These are phyloP conservation scores for Eudyptes chrysolophus DNA, from an alignment of 2,113 vertebrate genomes.

Conservation along the genomic window DNA sequence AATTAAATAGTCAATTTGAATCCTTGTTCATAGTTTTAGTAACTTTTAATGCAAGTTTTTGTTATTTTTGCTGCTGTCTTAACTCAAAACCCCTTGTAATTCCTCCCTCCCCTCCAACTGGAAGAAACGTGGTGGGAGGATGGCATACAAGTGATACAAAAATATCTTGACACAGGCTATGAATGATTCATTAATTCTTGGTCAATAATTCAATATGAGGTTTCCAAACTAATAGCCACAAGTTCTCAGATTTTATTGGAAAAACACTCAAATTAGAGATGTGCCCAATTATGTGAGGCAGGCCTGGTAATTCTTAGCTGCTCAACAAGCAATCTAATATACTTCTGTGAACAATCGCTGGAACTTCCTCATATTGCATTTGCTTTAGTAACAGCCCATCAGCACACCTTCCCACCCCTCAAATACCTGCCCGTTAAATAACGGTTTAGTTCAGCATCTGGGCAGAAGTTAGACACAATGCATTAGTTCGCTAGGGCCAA, in stretches of 20 bases:
- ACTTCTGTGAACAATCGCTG: not conserved
- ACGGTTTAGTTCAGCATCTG: not conserved
- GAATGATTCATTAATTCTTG: not conserved
- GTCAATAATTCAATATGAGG: not conserved
- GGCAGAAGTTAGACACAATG: not conserved
- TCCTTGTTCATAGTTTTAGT: not conserved
- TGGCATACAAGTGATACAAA: not conserved
- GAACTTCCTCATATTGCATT: not conserved
- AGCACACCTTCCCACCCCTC: not conserved
- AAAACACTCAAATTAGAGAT: not conserved
- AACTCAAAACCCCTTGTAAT: not conserved
- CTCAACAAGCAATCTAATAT: not conserved
- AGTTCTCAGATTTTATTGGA: not conserved
- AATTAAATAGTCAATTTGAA: constrained; percentile 4
- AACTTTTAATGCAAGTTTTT: not conserved
- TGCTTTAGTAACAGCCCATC: not conserved
- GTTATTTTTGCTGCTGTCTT: not conserved
- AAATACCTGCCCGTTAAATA: not conserved
- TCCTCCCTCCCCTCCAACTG: not conserved
- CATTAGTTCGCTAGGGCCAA: not conserved
- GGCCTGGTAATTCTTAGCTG: not conserved
- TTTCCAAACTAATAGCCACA: not conserved
- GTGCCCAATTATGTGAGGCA: not conserved
- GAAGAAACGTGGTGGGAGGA: not conserved
- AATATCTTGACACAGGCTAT: not conserved